These are phyloP conservation scores for Aradophagus sp. DNA, from an alignment of 1,140 invertebrate genomes.

Conservation along the genomic window DNA sequence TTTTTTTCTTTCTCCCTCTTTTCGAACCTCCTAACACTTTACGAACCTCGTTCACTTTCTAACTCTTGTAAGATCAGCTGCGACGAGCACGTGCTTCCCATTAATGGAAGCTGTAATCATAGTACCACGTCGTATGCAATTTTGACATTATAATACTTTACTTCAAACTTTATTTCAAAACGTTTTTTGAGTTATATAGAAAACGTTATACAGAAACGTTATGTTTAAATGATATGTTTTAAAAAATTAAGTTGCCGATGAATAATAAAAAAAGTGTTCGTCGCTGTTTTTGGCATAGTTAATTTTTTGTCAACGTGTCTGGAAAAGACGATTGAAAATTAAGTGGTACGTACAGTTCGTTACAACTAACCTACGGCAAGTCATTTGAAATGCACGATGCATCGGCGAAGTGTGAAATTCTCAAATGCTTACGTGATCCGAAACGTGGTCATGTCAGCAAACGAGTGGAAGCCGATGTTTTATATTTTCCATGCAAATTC, in stretches of 20 bases:
- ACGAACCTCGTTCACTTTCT: constrained; percentile 27
- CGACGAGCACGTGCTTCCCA: constrained; percentile 25
- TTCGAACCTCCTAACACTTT: neutral
- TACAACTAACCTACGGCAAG: constrained; percentile 53
- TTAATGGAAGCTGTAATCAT: constrained; percentile 27
- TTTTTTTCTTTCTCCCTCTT: too few species aligned
- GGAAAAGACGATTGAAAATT: constrained; percentile 15
- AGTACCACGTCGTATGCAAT: constrained; percentile 15
- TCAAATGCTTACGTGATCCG: constrained; percentile 50
- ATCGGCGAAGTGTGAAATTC: constrained; percentile 47
- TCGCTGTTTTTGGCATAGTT: neutral
- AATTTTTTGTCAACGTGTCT: constrained; percentile 6
- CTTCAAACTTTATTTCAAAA: constrained; percentile 17
- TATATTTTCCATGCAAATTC: constrained; percentile 28
- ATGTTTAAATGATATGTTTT: too few species aligned
- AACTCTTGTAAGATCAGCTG: constrained; percentile 39
- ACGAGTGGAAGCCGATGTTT: constrained; percentile 22
- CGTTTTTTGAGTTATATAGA: constrained; percentile 28
- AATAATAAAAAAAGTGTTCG: too few species aligned
- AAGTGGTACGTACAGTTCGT: constrained; percentile 14
- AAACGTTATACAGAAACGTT: too few species aligned
- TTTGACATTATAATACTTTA: neutral
- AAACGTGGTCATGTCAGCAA: constrained; percentile 37
- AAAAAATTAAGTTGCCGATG: too few species aligned
- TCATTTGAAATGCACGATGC: constrained; percentile 36